These are phyloP conservation scores for Sthenelais limicola DNA, from an alignment of 2,888 invertebrate genomes.

Conservation along the genomic window DNA sequence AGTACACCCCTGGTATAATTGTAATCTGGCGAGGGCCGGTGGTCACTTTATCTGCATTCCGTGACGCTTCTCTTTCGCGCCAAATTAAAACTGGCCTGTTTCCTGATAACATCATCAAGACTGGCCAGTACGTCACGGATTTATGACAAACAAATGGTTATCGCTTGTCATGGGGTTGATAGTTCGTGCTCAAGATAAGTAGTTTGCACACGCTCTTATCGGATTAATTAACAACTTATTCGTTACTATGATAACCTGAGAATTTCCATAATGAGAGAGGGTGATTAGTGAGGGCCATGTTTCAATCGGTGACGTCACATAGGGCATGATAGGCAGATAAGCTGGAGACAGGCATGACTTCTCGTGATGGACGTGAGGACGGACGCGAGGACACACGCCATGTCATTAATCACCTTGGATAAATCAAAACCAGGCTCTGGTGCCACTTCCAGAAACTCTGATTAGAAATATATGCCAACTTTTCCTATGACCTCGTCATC, in stretches of 20 bases:
- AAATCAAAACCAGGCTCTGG: background rate
- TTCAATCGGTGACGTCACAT: slow-evolving; percentile 20
- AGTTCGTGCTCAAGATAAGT: background rate
- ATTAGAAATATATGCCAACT: background rate
- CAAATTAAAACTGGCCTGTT: background rate
- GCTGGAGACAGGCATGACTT: background rate
- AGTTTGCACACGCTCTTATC: slow-evolving; percentile 18
- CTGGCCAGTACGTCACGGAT: slow-evolving; percentile 19
- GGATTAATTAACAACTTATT: slow-evolving; percentile 23
- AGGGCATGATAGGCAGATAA: no score
- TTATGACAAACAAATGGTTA: slow-evolving; percentile 34
- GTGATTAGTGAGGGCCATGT: background rate
- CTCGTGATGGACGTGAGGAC: background rate
- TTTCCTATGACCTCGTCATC: no score
- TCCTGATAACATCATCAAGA: slow-evolving; percentile 30
- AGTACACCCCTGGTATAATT: no score
- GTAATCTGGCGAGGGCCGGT: no score
- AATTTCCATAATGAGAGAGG: slow-evolving; percentile 26
- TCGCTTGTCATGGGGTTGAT: background rate
- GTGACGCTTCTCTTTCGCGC: background rate
- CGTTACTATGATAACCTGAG: background rate
- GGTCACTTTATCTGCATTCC: no score
- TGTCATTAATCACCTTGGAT: no score
- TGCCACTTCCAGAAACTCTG: background rate
- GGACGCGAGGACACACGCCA: background rate